Conservation (phyloP, 2,888 invertebrate species). For the Lasioglossum morio region DNA sequence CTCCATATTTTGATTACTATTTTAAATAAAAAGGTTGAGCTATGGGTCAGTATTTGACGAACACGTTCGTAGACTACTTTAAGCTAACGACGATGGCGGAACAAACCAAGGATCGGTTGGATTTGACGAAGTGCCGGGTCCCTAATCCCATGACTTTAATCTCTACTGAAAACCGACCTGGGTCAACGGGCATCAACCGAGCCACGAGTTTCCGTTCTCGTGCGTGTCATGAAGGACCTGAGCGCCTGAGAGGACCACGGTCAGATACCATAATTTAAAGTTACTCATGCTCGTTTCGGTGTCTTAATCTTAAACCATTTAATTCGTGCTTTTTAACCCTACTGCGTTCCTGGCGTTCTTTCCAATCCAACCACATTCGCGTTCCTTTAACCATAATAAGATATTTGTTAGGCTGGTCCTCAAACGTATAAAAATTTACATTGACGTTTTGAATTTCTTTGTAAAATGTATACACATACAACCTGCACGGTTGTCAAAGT, state of each 20-base stretch:
- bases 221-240: slow-evolving; percentile 34
- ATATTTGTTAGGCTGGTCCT: neutral
- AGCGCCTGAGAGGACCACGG: slow-evolving; percentile 11
- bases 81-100: slow-evolving; percentile 14
- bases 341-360: neutral
- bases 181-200: slow-evolving; percentile 71
- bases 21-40: too few relatives aligned
- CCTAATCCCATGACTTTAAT: slow-evolving; percentile 62
- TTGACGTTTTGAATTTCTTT: neutral
- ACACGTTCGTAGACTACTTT: neutral
- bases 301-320: slow-evolving; percentile 1
- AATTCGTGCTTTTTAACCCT: neutral
- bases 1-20: too few relatives aligned
- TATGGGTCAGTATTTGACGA: neutral
- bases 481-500: neutral
- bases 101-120: slow-evolving; percentile 19
- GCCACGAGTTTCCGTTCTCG: slow-evolving; percentile 48
- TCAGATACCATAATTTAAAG: slow-evolving; percentile 36
- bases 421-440: neutral
- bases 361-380: neutral
- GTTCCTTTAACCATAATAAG: neutral
- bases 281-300: neutral
- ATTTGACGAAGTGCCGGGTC: slow-evolving; percentile 52
- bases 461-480: neutral
- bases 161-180: slow-evolving; percentile 72